Evolutionary conservation across 2,888 invertebrate species (phyloP).

Genomic region (Trachelus iudaicus): DNA sequence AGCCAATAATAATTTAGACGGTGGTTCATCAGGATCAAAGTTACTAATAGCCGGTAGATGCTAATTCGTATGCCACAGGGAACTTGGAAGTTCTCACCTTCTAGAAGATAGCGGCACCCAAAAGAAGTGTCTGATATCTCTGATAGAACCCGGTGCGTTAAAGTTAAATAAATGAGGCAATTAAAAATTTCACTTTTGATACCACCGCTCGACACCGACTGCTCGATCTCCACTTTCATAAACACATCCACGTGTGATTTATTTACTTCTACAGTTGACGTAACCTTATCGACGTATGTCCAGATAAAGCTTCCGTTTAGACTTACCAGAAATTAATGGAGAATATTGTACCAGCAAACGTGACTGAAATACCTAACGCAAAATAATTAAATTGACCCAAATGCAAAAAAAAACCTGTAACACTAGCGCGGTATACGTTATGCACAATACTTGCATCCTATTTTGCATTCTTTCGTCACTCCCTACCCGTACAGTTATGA

Average conservation of each 20-base stretch:
- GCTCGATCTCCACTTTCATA: slow-evolving; percentile 15
- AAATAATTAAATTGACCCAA: neutral
- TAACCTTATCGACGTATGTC: neutral
- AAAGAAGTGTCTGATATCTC: neutral
- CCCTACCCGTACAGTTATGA: slow-evolving; percentile 1
- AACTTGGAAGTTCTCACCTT: neutral
- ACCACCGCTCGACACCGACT: slow-evolving; percentile 6
- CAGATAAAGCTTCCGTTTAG: neutral
- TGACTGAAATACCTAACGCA: neutral
- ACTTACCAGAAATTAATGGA: neutral
- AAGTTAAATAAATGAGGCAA: slow-evolving; percentile 17
- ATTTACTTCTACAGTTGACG: neutral
- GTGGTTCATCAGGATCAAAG: neutral
- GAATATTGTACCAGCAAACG: neutral
- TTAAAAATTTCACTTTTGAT: slow-evolving; percentile 18
- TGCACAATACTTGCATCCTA: too few species aligned
- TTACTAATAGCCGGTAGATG: neutral
- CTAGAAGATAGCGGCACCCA: neutral
- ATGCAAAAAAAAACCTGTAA: neutral
- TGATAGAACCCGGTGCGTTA: neutral
- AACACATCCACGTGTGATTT: neutral
- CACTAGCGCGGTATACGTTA: too few species aligned
- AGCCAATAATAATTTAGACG: neutral
- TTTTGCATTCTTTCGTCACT: slow-evolving; percentile 1
- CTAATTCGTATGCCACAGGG: neutral